These are phyloP conservation scores for Eidolon dupreanum DNA, from an alignment of 2,797 vertebrate species.

Conservation along the genomic window DNA sequence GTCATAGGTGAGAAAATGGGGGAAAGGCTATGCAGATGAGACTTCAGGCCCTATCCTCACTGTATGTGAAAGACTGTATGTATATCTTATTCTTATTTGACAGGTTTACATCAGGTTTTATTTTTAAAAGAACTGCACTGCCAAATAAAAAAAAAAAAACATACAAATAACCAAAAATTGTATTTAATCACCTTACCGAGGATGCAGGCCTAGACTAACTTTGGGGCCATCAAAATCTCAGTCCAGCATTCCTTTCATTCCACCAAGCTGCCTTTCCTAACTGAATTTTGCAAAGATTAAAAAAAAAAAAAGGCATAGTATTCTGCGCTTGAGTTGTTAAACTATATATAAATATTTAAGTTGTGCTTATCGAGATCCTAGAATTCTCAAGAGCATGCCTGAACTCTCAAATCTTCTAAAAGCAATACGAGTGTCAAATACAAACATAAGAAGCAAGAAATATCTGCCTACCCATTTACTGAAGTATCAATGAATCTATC, in stretches of 20 bases:
- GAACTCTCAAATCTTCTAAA: conserved; percentile 12
- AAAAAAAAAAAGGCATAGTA: background rate
- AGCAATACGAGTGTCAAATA: background rate
- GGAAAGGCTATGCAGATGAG: background rate
- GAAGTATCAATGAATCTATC: background rate
- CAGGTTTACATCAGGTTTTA: background rate
- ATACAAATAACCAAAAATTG: background rate
- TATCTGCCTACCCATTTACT: background rate
- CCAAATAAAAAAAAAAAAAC: background rate
- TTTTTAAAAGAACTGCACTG: background rate
- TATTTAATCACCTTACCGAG: background rate
- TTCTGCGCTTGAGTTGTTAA: conserved; percentile 26
- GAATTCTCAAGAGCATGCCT: background rate
- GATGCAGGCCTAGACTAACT: background rate
- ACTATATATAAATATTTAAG: background rate
- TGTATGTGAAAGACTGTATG: background rate
- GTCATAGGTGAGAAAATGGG: background rate
- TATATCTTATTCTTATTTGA: background rate
- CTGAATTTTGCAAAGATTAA: background rate
- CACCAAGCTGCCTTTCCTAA: background rate
- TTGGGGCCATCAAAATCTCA: background rate
- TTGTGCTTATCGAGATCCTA: background rate
- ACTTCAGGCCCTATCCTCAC: background rate
- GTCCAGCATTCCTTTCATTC: background rate
- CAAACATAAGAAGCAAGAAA: background rate